A percentile compares a stretch with the other conserved stretches of the same genome.
Evolutionary conservation across 2,113 vertebrate genomes (phyloP).

Genomic region (Bettongia penicillata): DNA sequence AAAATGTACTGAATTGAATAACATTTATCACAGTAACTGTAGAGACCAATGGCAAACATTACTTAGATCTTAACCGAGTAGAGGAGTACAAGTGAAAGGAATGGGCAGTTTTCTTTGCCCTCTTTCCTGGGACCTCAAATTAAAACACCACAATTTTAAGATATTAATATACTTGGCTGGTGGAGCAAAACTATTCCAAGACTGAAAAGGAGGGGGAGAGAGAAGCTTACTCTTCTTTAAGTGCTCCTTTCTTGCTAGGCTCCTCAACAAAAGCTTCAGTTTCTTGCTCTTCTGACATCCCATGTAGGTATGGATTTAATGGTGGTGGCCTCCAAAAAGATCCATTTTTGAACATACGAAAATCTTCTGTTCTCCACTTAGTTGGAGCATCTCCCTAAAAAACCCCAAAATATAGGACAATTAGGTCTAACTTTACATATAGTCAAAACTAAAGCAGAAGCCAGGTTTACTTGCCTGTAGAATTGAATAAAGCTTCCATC

Average conservation of each 20-base stretch:
- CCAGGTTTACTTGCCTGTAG: conserved; percentile 90
- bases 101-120: background rate
- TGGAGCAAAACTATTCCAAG: conserved; percentile 22
- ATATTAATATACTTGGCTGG: background rate
- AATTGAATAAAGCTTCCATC: conserved; percentile 99
- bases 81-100: background rate
- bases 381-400: conserved; percentile 95
- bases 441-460: conserved; percentile 50
- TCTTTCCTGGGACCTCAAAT: background rate
- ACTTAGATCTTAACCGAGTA: background rate
- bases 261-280: conserved; percentile 94
- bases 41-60: background rate
- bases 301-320: conserved; percentile 96
- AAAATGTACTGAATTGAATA: background rate
- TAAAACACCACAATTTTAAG: background rate
- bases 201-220: background rate
- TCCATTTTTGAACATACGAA: conserved; percentile 98
- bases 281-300: conserved; percentile 95
- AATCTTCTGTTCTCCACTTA: conserved; percentile 98
- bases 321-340: conserved; percentile 98
- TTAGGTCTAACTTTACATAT: background rate
- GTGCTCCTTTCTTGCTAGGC: conserved; percentile 92
- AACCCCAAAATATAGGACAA: conserved; percentile 41
- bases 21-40: background rate
- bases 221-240: conserved; percentile 95